A percentile compares a stretch with the other conserved stretches of the same genome.
phyloP scores from a whole-genome alignment of 2,797 vertebrate genomes.

The Sebastes trivittatus region DNA sequence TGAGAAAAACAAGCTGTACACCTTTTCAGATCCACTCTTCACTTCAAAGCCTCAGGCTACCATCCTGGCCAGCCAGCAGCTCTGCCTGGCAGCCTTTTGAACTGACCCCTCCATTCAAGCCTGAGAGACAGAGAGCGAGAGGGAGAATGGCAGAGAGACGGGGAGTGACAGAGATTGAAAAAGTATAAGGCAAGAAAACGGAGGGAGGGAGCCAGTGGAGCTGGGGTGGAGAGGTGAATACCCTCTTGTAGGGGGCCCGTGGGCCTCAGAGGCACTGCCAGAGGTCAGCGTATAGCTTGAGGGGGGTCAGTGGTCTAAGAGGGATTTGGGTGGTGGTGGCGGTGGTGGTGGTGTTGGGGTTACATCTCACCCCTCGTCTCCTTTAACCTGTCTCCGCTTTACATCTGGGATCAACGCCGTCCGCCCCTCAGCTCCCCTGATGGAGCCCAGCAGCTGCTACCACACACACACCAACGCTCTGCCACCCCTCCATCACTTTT shows the following conservation, averaged over 20 bases:
- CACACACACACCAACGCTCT: slow-evolving; percentile 28
- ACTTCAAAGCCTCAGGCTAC: slow-evolving; percentile 72
- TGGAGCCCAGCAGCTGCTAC: slow-evolving; percentile 54
- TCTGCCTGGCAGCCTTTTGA: slow-evolving; percentile 71
- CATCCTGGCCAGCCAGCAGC: slow-evolving; percentile 52
- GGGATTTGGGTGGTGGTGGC: slow-evolving; percentile 6
- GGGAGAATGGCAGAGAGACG: slow-evolving; percentile 42
- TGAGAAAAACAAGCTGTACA: slow-evolving; percentile 39
- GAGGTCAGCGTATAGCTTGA: slow-evolving; percentile 49
- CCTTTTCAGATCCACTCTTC: slow-evolving; percentile 58
- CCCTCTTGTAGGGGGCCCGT: slow-evolving; percentile 50
- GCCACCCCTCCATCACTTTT: slow-evolving; percentile 27
- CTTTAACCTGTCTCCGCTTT: slow-evolving; percentile 40
- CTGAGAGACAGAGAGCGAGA: slow-evolving; percentile 50
- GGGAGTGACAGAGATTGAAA: slow-evolving; percentile 48
- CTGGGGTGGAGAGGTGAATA: slow-evolving; percentile 49
- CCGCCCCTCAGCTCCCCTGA: slow-evolving; percentile 33
- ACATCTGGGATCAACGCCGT: slow-evolving; percentile 41
- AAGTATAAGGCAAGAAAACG: slow-evolving; percentile 25
- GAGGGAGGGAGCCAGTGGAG: slow-evolving; percentile 21
- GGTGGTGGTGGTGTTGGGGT: slow-evolving; percentile 3
- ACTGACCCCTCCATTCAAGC: slow-evolving; percentile 72
- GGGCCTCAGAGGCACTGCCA: slow-evolving; percentile 49
- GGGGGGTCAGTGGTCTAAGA: slow-evolving; percentile 5
- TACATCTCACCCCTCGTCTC: slow-evolving; percentile 34